These are phyloP conservation scores for Aurelia coerulea DNA, from an alignment of 30 jellyfish, hydroid and myxozoan genomes.

Conservation along the genomic window DNA sequence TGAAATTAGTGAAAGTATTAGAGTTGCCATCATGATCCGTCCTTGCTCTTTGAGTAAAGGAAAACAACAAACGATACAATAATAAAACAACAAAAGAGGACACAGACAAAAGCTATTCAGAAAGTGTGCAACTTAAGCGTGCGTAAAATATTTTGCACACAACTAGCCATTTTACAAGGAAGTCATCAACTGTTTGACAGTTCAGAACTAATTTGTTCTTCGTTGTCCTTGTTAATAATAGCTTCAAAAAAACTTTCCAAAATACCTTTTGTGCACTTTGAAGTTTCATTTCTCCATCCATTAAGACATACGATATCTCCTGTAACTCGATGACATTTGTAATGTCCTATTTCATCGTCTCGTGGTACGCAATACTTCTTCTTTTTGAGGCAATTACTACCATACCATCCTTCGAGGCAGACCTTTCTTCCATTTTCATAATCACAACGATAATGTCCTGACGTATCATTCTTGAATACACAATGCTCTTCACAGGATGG, in stretches of 20 bases:
- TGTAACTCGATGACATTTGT: constrained; percentile 56
- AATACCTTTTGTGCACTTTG: constrained; percentile 65
- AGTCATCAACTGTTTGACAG: too few species aligned
- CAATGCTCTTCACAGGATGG: constrained; percentile 78
- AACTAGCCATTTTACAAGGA: too few species aligned
- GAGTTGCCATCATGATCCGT: too few species aligned
- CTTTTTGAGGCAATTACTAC: constrained; percentile 44
- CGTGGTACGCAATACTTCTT: constrained; percentile 48
- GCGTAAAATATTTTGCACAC: too few species aligned
- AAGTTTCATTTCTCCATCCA: constrained; percentile 72
- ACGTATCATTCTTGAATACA: constrained; percentile 28
- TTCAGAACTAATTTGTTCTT: too few species aligned
- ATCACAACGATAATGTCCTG: constrained; percentile 77
- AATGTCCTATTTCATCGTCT: constrained; percentile 59
- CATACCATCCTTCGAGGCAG: constrained; percentile 81
- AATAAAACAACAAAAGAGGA: not conserved
- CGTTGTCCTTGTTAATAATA: not conserved
- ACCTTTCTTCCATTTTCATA: constrained; percentile 62
- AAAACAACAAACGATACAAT: too few species aligned
- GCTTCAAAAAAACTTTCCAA: not conserved
- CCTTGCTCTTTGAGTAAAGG: too few species aligned
- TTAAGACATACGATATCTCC: constrained; percentile 71
- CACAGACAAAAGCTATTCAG: not conserved
- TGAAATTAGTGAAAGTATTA: too few species aligned
- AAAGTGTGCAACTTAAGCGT: not conserved